Base-by-base conservation (phyloP, 2,113 vertebrate genomes). In the Etia nguti region DNA sequence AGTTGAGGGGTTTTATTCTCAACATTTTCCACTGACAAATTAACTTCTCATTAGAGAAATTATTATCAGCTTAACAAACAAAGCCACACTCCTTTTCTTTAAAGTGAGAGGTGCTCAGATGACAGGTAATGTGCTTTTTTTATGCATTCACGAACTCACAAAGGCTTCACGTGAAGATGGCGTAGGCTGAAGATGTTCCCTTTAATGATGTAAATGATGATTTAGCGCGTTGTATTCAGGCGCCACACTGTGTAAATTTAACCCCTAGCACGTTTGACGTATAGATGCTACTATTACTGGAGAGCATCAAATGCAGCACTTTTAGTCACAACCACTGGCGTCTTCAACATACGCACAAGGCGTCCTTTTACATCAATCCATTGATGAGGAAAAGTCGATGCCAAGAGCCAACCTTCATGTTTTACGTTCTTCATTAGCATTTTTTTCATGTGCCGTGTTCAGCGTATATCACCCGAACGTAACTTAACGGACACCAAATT, bases 41-140 rank as follows among this genome's bases (percentile, higher is more conserved):
- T 83, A 88, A 87, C 88, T 85, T 75, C 79, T 90, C 46, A 82
- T 90, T 70, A 84, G 81, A 80, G 77, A 8, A 24, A 57, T 26
- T 41, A 85, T 68, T 46, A 55, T 50, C 86, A 48, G 20, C 83
- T 50, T 73, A 81, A 87, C 48, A 60, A 90, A 80, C 84, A 91
- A 90, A 86, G 38, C 22, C 31, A 29, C 26, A 52, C n/a, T 46
- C 12, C 20, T 73, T 80, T 62, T 56, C 34, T 88, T 88, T 52
- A 79, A 79, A 46, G 26, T 29, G 15, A 65, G 10, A 50, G 24
- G 15, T 38, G 54, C 8, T 81, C 59, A 4, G 20, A 56, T 59
- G 89, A 86, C 89, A 84, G 55, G 2, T 62, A 43, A 43, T 26
- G 80, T 11, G 46, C 2, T 56, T 68, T 90, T 81, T 68, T 3